A percentile compares a stretch with the other conserved stretches of the same genome.
Conservation (phyloP, 1,140 invertebrate genomes). For the Mercenaria mercenaria region DNA sequence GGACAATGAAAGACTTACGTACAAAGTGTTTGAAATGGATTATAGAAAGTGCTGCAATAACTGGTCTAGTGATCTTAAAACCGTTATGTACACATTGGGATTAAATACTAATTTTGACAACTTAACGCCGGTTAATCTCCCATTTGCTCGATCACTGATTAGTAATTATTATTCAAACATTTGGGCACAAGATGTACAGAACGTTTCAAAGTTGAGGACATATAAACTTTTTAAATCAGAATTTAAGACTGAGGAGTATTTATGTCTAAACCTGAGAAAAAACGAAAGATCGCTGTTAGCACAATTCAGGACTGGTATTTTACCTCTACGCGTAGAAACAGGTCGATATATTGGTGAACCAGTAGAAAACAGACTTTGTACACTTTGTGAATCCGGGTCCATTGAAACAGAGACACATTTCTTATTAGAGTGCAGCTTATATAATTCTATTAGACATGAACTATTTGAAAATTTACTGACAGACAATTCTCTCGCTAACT, state of each 20-base stretch:
- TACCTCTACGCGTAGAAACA: slow-evolving; percentile 19
- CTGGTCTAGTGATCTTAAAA: slow-evolving; percentile 11
- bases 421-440: not conserved
- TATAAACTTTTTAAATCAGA: not conserved
- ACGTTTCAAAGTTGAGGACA: slow-evolving; percentile 22
- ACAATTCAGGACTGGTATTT: not conserved
- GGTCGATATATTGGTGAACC: slow-evolving; percentile 23
- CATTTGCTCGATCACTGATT: not conserved
- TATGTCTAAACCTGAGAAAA: not conserved
- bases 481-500: not conserved
- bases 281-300: not conserved
- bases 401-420: slow-evolving; percentile 15
- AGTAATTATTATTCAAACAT: not conserved
- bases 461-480: not conserved
- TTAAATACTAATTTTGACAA: not conserved
- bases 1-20: not conserved
- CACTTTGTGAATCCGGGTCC: not conserved
- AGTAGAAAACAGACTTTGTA: not conserved
- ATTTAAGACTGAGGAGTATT: not conserved
- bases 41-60: not conserved
- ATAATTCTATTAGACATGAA: not conserved
- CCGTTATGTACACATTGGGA: not conserved
- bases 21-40: slow-evolving; percentile 22
- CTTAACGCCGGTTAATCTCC: not conserved
- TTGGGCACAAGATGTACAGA: not conserved